Conservation (phyloP, 2,888 invertebrate genomes). For the Lasius platythorax region DNA sequence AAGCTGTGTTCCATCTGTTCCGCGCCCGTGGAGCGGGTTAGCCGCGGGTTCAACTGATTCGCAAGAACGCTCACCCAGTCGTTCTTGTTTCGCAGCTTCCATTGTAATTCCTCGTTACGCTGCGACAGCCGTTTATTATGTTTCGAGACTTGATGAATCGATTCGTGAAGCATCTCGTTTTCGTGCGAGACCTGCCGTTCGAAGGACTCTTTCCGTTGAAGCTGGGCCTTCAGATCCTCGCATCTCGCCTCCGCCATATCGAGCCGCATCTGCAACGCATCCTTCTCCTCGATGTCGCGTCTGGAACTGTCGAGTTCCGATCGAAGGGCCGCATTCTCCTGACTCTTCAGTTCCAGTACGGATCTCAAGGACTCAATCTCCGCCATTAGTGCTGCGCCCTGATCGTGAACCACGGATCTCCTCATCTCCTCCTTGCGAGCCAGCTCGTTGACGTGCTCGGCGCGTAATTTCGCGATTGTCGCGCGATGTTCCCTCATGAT, state of each 20-base stretch:
- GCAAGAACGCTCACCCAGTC: conserved; percentile 88
- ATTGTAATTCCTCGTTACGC: conserved; percentile 95
- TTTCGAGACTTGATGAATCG: conserved; percentile 92
- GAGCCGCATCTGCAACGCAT: conserved; percentile 91
- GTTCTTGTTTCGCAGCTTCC: conserved; percentile 94
- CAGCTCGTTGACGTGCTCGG: conserved; percentile 88
- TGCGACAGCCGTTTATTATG: conserved; percentile 92
- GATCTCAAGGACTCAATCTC: conserved; percentile 94
- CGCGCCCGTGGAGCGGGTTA: conserved; percentile 81
- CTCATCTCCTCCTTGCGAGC: conserved; percentile 87
- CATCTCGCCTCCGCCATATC: conserved; percentile 93
- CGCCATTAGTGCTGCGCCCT: conserved; percentile 88
- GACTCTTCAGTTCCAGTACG: conserved; percentile 95
- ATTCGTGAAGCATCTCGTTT: conserved; percentile 91
- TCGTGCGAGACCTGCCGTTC: conserved; percentile 91
- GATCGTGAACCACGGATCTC: conserved; percentile 86
- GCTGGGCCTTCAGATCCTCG: conserved; percentile 94
- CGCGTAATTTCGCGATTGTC: conserved; percentile 80
- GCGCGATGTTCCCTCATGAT: conserved; percentile 80
- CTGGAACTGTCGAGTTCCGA: conserved; percentile 90
- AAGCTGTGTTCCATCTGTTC: conserved; percentile 78
- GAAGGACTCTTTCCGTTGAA: conserved; percentile 90
- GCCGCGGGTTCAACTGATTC: conserved; percentile 78
- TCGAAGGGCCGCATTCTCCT: conserved; percentile 93
- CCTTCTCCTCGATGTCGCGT: conserved; percentile 92